Evolutionary conservation across 2,888 invertebrate genomes (phyloP).

Genomic region (Apamea epomidion): DNA sequence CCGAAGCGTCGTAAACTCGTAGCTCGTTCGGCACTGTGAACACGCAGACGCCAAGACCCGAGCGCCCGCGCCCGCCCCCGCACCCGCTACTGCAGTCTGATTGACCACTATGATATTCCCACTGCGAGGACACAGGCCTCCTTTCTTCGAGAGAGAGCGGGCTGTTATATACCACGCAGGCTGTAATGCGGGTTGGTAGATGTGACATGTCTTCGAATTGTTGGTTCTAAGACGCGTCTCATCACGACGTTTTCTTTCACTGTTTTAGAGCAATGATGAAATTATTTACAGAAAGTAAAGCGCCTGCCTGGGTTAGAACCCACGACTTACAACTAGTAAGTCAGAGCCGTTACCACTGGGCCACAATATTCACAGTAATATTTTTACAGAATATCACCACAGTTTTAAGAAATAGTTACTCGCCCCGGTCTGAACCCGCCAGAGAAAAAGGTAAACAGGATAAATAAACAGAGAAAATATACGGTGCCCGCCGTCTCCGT

Average conservation of each 20-base stretch:
- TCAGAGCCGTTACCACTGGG: background rate
- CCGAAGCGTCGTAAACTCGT: too few species aligned
- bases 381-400: background rate
- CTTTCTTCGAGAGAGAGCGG: background rate
- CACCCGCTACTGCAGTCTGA: too few species aligned
- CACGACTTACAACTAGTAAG: too few species aligned
- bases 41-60: too few species aligned
- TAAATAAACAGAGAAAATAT: conserved; percentile 50
- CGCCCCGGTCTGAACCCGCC: background rate
- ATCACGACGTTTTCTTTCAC: background rate
- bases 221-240: background rate
- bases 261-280: background rate
- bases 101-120: too few species aligned
- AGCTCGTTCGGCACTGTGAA: too few species aligned
- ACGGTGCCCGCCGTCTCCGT: conserved; percentile 22
- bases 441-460: conserved; percentile 39
- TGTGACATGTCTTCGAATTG: background rate
- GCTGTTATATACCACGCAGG: background rate
- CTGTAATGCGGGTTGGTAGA: background rate
- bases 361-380: background rate
- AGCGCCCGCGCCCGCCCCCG: too few species aligned
- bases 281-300: background rate
- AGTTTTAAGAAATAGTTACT: background rate
- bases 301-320: background rate
- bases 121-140: background rate